Evolutionary conservation across 2,888 invertebrate genomes (phyloP).

Genomic region (Cryptocephalus primarius): DNA sequence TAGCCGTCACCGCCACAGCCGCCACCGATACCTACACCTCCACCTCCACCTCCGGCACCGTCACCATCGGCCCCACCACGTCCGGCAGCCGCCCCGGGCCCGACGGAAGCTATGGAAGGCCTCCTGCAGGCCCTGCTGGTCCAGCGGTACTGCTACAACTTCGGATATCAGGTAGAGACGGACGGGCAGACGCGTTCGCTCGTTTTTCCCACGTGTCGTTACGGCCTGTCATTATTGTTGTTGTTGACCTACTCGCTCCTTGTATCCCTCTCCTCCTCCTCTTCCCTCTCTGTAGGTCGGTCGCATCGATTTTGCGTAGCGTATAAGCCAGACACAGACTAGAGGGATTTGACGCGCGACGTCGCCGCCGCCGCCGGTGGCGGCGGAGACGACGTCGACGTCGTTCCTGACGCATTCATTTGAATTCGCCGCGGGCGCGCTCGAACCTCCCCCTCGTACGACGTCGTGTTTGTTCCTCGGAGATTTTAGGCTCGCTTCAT

Average conservation of each 20-base stretch:
- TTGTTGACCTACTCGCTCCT: conserved; percentile 27
- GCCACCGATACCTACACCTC: too few species aligned
- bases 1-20: too few species aligned
- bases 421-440: too few species aligned
- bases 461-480: too few species aligned
- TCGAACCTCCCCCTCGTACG: too few species aligned
- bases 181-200: conserved; percentile 5
- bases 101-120: conserved; percentile 33
- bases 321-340: neutral
- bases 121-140: conserved; percentile 37
- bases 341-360: neutral
- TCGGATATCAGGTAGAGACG: conserved; percentile 31
- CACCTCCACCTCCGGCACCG: too few species aligned
- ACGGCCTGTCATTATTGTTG: conserved; percentile 11
- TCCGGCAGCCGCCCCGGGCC: neutral
- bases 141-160: conserved; percentile 27
- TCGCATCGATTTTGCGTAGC: neutral
- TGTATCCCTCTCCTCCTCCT: neutral
- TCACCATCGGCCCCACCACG: too few species aligned
- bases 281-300: neutral
- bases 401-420: too few species aligned
- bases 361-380: neutral
- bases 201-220: conserved; percentile 11
- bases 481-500: too few species aligned
- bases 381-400: too few species aligned